Conservation (phyloP, 2,113 vertebrate species). For the Eptesicus fuscus region DNA sequence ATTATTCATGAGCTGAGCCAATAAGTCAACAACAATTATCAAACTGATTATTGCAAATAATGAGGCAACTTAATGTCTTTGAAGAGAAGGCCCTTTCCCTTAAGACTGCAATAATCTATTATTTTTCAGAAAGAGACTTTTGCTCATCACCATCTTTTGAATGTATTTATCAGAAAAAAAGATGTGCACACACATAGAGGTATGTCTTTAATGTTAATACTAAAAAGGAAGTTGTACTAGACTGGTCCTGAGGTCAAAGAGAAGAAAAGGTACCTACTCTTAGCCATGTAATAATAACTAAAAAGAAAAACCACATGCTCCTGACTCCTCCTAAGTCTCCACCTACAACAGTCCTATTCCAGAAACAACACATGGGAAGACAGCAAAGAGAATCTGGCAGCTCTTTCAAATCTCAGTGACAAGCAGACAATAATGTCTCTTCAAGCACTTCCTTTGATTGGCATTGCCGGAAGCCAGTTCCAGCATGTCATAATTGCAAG, state of each 20-base stretch:
- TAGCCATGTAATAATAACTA: not conserved
- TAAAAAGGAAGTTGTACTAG: not conserved
- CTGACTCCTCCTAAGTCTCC: not conserved
- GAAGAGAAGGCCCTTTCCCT: not conserved
- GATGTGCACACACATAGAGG: not conserved
- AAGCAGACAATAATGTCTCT: not conserved
- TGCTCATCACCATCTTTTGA: not conserved
- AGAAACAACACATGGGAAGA: not conserved
- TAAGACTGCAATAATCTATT: not conserved
- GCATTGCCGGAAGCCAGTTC: no score
- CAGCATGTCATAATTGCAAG: no score
- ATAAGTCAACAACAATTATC: conserved; percentile 62
- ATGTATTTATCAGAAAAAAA: not conserved
- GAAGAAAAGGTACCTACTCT: not conserved
- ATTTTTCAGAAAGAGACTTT: not conserved
- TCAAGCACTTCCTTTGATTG: not conserved
- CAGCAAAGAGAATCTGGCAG: not conserved
- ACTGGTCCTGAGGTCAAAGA: not conserved
- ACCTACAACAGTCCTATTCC: not conserved
- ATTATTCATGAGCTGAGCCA: conserved; percentile 45
- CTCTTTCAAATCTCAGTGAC: not conserved
- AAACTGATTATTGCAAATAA: conserved; percentile 52
- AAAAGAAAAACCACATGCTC: not conserved
- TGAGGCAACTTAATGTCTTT: not conserved
- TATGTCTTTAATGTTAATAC: not conserved